These are phyloP conservation scores for Bombus sylvicola DNA, from an alignment of 1,140 invertebrate genomes.

Conservation along the genomic window DNA sequence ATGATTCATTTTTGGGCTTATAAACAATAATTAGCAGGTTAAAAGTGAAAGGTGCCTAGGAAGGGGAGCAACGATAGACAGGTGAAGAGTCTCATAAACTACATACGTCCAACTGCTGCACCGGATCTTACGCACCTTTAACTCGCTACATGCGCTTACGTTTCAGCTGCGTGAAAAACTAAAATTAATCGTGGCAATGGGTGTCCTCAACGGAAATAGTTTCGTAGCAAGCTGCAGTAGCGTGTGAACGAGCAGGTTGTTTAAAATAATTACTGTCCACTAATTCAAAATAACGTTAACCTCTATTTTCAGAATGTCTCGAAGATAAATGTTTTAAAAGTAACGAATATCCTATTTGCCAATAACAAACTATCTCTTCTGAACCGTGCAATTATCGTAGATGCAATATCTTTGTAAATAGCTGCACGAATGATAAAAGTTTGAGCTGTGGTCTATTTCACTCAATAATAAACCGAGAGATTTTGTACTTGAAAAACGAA, in stretches of 20 bases:
- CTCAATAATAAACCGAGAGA: background rate
- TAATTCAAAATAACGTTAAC: background rate
- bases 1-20: background rate
- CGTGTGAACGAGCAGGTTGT: slow-evolving; percentile 24
- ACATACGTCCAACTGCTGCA: slow-evolving; percentile 25
- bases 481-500: background rate
- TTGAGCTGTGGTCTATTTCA: too few species aligned
- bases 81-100: slow-evolving; percentile 53
- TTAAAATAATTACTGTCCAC: background rate
- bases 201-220: slow-evolving; percentile 58
- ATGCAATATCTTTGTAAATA: too few species aligned
- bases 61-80: slow-evolving; percentile 33
- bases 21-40: slow-evolving; percentile 59
- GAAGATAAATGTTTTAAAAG: background rate
- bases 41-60: slow-evolving; percentile 19
- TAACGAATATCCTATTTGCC: background rate
- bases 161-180: slow-evolving; percentile 50
- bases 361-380: background rate
- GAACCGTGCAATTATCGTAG: too few species aligned
- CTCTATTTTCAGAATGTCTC: background rate
- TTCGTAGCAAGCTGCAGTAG: background rate
- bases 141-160: background rate
- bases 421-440: too few species aligned
- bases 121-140: slow-evolving; percentile 29
- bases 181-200: slow-evolving; percentile 56